Evolutionary conservation across 2,888 invertebrate genomes (phyloP), one percentile per base, ranked within the genome.

Genomic region (Phyto melanocephala): DNA sequence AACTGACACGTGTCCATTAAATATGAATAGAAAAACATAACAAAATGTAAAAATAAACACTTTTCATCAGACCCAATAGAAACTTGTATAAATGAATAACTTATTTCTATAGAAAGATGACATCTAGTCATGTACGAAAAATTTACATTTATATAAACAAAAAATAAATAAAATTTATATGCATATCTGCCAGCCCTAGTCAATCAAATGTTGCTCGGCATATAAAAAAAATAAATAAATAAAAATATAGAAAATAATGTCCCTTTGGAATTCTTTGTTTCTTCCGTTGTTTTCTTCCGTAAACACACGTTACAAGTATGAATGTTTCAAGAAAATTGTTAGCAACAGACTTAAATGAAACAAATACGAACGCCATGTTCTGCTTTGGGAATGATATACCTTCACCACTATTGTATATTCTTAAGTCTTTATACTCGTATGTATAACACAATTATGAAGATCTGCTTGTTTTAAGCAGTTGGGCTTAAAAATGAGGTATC

Each of bases 131-230:
- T 60, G 60, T 52, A 67, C 67, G 60, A 22, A 28, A 79, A 79
- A 79, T 72, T 79, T 79, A 71, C 65, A 78, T 78, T 58, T 78
- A 58, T 70, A 70, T 78, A 22, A 70, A 35, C 20, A 63, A 62
- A 63, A 47, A 50, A 60, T 33, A 68, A 54, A 68, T 20, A 50
- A 67, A 74, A 52, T 37, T 17, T 28, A 5, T 28, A 28, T 28
- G 6, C 3, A 28, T 54, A n/a, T 54, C 10, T 45, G 42, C 4
- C 42, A 33, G 10, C 24, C 24, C 11, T 54, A 7, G n/a, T 52
- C 68, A 35, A 40, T 68, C 60, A 35, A 62, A 60, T 54, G 22
- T 52, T 40, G 20, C n/a, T 58, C 52, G n/a, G 4, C 63, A 42
- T 54, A 35, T 28, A 35, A 0, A 33, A 50, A 42, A 24, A 60